A percentile compares a stretch with the other conserved stretches of the same genome.
phyloP scores from a whole-genome alignment of 2,113 vertebrate genomes.

The Microcebus griseorufus region DNA sequence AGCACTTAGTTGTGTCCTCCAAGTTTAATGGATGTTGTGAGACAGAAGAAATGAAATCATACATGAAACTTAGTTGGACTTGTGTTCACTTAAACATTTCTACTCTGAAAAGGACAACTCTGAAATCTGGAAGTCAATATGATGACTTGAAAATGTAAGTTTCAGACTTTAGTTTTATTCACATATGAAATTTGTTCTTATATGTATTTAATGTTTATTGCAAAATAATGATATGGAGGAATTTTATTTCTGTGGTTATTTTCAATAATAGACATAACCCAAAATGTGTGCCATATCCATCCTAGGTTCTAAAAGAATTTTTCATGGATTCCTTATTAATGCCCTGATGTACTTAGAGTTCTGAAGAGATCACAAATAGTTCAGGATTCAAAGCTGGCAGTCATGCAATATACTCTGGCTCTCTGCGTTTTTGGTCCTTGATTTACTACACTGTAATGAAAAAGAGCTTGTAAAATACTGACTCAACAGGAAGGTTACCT shows the following conservation, averaged over 20 bases:
- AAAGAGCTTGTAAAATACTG: neutral
- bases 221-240: neutral
- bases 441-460: neutral
- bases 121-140: neutral
- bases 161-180: neutral
- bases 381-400: neutral
- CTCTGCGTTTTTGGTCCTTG: neutral
- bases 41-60: neutral
- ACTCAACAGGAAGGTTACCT: neutral
- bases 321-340: neutral
- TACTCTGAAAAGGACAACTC: neutral
- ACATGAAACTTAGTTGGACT: neutral
- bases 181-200: neutral
- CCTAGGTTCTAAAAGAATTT: neutral
- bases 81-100: neutral
- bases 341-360: neutral
- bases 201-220: neutral
- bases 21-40: neutral
- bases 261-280: neutral
- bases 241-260: conserved; percentile 20
- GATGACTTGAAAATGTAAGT: neutral
- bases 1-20: neutral
- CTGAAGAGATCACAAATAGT: neutral
- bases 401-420: neutral
- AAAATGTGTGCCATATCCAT: neutral